Evolutionary conservation across 2,888 invertebrate species (phyloP), one percentile per base, ranked within the genome.

Genomic region (Brachycybe producta): DNA sequence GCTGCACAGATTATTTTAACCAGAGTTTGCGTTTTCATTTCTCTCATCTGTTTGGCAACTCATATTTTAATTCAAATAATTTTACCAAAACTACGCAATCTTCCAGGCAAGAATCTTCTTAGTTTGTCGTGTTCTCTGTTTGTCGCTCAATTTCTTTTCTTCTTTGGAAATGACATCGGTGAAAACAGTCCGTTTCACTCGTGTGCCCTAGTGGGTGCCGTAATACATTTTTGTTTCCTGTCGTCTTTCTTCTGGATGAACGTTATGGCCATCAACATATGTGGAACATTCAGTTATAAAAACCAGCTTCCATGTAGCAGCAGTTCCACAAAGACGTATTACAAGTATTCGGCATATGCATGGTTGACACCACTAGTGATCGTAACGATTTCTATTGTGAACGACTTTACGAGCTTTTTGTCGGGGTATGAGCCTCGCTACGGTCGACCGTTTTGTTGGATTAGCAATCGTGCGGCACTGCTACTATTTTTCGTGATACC

Each of bases 211-310:
- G 49, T 64, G 1, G 66, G 63, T 2, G 57, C 65, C 1, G 34
- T 59, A 2, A 61, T 67, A 46, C 70, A 71, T 55, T 71, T 63
- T 57, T 62, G 61, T 51, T 68, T 64, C 56, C 59, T 71, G 28
- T 61, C 67, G 0, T 60, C 67, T 2, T 70, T 71, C 58, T 64
- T 64, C 55, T 72, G 72, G 72, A 67, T 69, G 66, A 70, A 65
- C 54, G 62, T 68, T 5, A 65, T 71, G 63, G 67, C 69, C 34
- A 59, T 68, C 47, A 70, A 70, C 54, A 64, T 70, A 36, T 69
- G 66, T 61, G 57, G 65, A 38, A 70, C 70, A 0, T 70, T 71
- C 54, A 57, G 58, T 17, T n/a, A n/a, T n/a, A n/a, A n/a, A n/a
- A n/a, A n/a, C n/a, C n/a, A n/a, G n/a, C n/a, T n/a, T n/a, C n/a